Conservation (phyloP, 2,797 vertebrate species). For the Champsocephalus gunnari region DNA sequence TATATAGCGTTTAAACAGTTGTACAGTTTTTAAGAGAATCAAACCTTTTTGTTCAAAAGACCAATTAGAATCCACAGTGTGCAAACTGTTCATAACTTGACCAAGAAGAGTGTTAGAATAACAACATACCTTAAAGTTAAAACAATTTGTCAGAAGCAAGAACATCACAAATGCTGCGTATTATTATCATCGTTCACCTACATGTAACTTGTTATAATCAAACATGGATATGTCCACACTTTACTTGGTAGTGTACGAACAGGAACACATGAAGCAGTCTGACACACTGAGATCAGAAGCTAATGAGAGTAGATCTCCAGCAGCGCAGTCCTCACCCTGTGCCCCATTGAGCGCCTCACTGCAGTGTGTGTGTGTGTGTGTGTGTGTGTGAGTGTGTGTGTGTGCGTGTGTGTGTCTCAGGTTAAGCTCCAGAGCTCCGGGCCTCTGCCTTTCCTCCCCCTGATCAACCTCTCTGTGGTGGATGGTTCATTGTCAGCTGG, state of each 20-base stretch:
- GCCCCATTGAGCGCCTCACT: conserved; percentile 17
- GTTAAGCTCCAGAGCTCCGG: conserved; percentile 57
- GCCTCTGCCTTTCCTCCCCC: conserved; percentile 49
- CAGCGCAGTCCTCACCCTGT: conserved; percentile 22
- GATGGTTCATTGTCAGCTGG: conserved; percentile 76
- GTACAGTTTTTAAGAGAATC: neutral
- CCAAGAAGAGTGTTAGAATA: neutral
- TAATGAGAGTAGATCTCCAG: conserved; percentile 36
- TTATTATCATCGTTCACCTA: neutral
- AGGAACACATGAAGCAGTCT: neutral
- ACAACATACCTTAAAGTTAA: neutral
- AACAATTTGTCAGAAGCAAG: neutral
- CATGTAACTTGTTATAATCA: neutral
- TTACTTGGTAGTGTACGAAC: neutral
- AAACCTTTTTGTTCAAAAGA: neutral
- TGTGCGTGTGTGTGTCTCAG: conserved; percentile 28
- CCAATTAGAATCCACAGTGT: neutral
- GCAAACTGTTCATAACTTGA: neutral
- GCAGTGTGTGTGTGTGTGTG: neutral
- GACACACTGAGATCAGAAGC: conserved; percentile 12
- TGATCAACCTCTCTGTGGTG: conserved; percentile 67
- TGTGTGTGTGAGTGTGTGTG: no score
- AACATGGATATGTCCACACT: neutral
- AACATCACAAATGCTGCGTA: neutral
- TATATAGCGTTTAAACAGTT: no score